phyloP scores from a whole-genome alignment of 1,140 invertebrate genomes.

The Uloborus diversus region DNA sequence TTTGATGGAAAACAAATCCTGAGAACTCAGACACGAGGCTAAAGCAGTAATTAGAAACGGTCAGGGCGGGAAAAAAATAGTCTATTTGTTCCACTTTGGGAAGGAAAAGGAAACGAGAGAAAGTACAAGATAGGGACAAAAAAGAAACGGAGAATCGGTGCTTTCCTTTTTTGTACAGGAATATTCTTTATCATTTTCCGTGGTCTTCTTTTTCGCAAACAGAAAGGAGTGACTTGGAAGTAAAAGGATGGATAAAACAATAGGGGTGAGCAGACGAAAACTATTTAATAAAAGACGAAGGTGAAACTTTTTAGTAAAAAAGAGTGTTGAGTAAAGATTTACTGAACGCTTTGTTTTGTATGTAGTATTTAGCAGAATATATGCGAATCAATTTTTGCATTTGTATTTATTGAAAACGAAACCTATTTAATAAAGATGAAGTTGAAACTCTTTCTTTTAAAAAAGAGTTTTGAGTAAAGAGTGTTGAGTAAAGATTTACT shows the following conservation, averaged over 20 bases:
- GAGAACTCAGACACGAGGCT: slow-evolving; percentile 3
- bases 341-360: too few relatives aligned
- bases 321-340: too few relatives aligned
- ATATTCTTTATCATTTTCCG: background rate
- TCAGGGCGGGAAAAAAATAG: slow-evolving; percentile 1
- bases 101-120: slow-evolving; percentile 17
- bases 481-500: too few relatives aligned
- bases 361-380: too few relatives aligned
- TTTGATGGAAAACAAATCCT: slow-evolving; percentile 30
- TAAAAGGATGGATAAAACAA: slow-evolving; percentile 13
- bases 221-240: background rate
- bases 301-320: too few relatives aligned
- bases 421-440: too few relatives aligned
- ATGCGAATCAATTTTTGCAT: too few relatives aligned
- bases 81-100: slow-evolving; percentile 25
- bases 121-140: background rate
- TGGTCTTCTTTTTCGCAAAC: background rate
- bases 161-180: background rate
- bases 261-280: background rate
- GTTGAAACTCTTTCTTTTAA: too few relatives aligned
- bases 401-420: too few relatives aligned
- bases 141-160: background rate
- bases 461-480: too few relatives aligned
- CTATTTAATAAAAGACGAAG: slow-evolving; percentile 16
- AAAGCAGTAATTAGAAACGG: slow-evolving; percentile 33